Evolutionary conservation across 2,888 invertebrate species (phyloP).

Genomic region (Drosophila pegasa): DNA sequence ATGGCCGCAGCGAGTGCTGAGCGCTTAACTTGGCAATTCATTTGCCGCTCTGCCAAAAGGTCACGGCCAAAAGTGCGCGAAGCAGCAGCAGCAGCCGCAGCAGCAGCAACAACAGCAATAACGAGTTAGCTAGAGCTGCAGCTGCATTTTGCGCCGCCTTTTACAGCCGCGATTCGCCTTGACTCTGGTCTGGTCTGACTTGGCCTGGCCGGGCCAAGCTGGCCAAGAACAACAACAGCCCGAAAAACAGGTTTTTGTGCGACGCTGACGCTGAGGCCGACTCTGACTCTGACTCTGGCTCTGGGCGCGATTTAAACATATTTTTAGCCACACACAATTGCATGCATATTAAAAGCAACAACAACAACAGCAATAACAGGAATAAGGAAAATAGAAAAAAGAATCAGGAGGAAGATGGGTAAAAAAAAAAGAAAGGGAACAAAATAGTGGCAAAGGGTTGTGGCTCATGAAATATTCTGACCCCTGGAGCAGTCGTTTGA

Average conservation of each 20-base stretch:
- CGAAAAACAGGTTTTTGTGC: too few relatives aligned
- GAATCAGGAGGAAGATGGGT: not conserved
- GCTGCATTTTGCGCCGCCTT: conserved; percentile 64
- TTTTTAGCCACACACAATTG: conserved; percentile 78
- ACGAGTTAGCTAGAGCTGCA: conserved; percentile 68
- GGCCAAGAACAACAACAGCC: conserved; percentile 46
- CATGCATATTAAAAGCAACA: conserved; percentile 72
- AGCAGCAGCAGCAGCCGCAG: conserved; percentile 27
- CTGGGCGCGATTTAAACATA: conserved; percentile 80
- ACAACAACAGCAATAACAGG: conserved; percentile 26
- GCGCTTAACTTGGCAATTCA: conserved; percentile 46
- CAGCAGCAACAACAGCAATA: conserved; percentile 39
- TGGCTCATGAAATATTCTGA: conserved; percentile 75
- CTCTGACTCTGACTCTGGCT: conserved; percentile 54
- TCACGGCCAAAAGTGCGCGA: conserved; percentile 77
- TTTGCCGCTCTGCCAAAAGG: conserved; percentile 65
- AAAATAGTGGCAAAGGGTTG: conserved; percentile 44
- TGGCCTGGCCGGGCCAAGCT: conserved; percentile 32
- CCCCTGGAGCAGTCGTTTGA: conserved; percentile 73
- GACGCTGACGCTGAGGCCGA: too few relatives aligned
- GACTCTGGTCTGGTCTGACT: conserved; percentile 59
- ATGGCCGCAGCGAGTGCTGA: conserved; percentile 36
- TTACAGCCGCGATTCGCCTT: conserved; percentile 66
- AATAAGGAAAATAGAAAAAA: conserved; percentile 3
- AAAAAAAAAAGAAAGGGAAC: not conserved